These are phyloP conservation scores for Drosophila mettleri DNA, from an alignment of 2,888 invertebrate genomes.

Conservation along the genomic window DNA sequence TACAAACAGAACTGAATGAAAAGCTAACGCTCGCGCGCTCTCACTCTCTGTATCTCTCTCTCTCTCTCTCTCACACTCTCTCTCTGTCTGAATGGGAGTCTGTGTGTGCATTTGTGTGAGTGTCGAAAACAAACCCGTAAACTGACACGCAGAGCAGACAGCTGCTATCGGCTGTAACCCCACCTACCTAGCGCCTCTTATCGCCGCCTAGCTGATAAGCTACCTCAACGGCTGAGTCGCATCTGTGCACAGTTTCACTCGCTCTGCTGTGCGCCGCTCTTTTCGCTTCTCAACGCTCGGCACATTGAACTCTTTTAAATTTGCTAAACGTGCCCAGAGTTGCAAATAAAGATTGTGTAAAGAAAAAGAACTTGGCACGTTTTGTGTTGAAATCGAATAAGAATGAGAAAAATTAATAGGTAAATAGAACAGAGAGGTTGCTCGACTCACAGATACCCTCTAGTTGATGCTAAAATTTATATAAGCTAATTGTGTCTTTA, in stretches of 20 bases:
- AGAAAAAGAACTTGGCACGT: constrained; percentile 63
- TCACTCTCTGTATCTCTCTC: too few species aligned
- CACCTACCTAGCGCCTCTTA: constrained; percentile 18
- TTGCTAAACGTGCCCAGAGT: constrained; percentile 62
- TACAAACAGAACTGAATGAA: constrained; percentile 25
- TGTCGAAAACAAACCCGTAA: background rate
- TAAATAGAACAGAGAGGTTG: constrained; percentile 14
- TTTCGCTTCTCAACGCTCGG: constrained; percentile 10
- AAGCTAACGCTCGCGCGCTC: background rate
- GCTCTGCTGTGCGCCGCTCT: background rate
- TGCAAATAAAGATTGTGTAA: constrained; percentile 15
- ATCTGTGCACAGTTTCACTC: background rate
- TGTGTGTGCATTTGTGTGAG: background rate
- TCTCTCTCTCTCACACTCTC: background rate
- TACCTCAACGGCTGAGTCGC: background rate
- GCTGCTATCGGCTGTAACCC: constrained; percentile 19
- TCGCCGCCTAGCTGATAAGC: constrained; percentile 31
- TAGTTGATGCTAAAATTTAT: background rate
- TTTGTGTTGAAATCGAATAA: constrained; percentile 75
- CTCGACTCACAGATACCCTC: background rate
- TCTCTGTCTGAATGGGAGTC: background rate
- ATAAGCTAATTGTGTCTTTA: too few species aligned
- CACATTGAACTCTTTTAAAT: constrained; percentile 68
- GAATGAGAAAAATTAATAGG: constrained; percentile 34
- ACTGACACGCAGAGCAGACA: background rate